These are phyloP conservation scores for Ranitomeya variabilis DNA, from an alignment of 2,113 vertebrate species.

Conservation along the genomic window DNA sequence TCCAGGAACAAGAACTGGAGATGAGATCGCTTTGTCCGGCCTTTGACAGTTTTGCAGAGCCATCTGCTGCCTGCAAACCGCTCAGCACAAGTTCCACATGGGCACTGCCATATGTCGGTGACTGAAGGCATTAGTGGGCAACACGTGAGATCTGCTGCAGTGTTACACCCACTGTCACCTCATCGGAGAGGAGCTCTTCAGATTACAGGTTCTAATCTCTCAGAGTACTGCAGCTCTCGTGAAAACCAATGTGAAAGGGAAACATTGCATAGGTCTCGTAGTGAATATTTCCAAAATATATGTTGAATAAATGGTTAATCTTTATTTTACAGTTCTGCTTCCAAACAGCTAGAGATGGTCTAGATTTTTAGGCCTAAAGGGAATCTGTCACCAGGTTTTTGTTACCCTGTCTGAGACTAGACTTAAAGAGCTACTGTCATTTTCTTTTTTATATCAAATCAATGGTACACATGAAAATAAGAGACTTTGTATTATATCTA, in stretches of 20 bases:
- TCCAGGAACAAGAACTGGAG: not conserved
- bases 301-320: not conserved
- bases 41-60: not conserved
- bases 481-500: too few species aligned
- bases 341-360: too few species aligned
- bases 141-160: not conserved
- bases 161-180: not conserved
- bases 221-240: not conserved
- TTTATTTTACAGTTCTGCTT: not conserved
- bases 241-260: too few species aligned
- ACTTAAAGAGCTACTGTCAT: too few species aligned
- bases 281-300: not conserved
- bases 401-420: too few species aligned
- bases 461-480: too few species aligned
- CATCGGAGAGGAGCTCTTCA: not conserved
- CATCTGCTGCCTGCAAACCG: conserved; percentile 15
- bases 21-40: not conserved
- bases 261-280: not conserved
- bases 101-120: conserved; percentile 14
- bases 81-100: conserved; percentile 4
- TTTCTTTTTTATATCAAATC: too few species aligned
- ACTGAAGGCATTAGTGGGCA: not conserved
- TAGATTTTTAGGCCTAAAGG: too few species aligned
- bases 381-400: too few species aligned
- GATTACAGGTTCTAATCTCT: conserved; percentile 23